A percentile compares a stretch with the other conserved stretches of the same genome.
Evolutionary conservation across 2,113 vertebrate genomes (phyloP).

Genomic region (Pedionomus torquatus): DNA sequence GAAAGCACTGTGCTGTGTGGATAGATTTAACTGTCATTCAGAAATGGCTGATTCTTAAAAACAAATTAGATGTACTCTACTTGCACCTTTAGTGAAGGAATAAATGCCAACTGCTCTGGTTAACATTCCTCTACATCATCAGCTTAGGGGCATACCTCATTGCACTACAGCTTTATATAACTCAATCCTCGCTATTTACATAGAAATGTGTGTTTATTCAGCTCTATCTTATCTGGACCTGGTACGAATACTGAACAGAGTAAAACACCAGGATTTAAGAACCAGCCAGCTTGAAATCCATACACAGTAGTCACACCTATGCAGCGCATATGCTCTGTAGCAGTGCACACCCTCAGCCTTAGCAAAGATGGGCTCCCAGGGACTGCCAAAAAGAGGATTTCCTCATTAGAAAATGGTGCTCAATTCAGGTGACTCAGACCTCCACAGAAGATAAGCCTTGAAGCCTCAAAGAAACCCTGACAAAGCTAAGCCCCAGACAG

Average conservation of each 20-base stretch:
- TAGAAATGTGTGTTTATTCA: neutral
- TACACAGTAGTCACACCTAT: neutral
- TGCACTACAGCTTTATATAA: neutral
- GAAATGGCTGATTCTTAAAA: neutral
- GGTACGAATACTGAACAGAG: neutral
- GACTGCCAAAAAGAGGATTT: neutral
- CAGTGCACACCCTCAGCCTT: neutral
- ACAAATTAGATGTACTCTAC: neutral
- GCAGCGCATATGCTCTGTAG: fast-evolving
- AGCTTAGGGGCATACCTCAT: neutral
- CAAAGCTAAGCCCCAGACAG: neutral
- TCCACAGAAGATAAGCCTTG: neutral
- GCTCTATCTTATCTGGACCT: neutral
- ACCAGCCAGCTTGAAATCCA: neutral
- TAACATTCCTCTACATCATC: neutral
- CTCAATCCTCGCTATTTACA: neutral
- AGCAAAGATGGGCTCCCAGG: neutral
- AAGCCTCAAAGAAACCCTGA: neutral
- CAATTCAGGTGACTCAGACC: neutral
- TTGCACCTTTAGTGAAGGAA: neutral
- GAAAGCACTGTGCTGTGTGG: neutral
- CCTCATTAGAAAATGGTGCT: neutral
- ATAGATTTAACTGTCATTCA: neutral
- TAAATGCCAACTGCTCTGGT: neutral
- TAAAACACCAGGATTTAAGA: neutral